Evolutionary conservation across 2,888 invertebrate genomes (phyloP).

Genomic region (Zelleria hepariella): DNA sequence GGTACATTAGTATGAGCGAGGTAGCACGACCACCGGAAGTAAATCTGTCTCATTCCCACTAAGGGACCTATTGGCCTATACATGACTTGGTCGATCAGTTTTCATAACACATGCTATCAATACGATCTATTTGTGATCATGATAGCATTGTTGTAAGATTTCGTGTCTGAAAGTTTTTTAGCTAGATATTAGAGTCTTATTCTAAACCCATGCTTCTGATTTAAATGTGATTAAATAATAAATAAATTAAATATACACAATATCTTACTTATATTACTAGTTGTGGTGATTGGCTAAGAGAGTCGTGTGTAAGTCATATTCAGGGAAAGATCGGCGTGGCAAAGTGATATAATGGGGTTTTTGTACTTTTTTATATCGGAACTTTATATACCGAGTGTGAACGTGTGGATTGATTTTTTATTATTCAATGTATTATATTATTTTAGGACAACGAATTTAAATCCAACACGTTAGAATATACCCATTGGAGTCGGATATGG

Average conservation of each 20-base stretch:
- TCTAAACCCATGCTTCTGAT: conserved; percentile 15
- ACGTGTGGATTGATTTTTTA: background rate
- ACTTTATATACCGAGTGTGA: background rate
- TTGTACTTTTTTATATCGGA: conserved; percentile 31
- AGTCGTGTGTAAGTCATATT: conserved; percentile 54
- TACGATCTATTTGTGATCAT: no score
- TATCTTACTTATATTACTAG: conserved; percentile 29
- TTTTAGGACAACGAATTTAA: conserved; percentile 47
- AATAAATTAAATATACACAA: conserved; percentile 10
- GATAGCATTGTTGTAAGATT: background rate
- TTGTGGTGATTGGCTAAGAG: conserved; percentile 64
- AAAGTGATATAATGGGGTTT: conserved; percentile 21
- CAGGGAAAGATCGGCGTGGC: conserved; percentile 34
- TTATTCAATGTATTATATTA: background rate
- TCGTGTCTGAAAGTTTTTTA: background rate
- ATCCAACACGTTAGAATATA: background rate
- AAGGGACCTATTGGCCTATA: background rate
- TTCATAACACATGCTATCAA: no score
- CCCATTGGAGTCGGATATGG: conserved; percentile 17
- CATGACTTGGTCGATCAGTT: background rate
- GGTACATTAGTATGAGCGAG: background rate
- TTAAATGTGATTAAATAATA: conserved; percentile 9
- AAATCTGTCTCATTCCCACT: background rate
- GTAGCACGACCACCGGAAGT: background rate
- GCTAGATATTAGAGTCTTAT: background rate